These are phyloP conservation scores for Channallabes apus DNA, from an alignment of 2,797 vertebrate genomes.

Conservation along the genomic window DNA sequence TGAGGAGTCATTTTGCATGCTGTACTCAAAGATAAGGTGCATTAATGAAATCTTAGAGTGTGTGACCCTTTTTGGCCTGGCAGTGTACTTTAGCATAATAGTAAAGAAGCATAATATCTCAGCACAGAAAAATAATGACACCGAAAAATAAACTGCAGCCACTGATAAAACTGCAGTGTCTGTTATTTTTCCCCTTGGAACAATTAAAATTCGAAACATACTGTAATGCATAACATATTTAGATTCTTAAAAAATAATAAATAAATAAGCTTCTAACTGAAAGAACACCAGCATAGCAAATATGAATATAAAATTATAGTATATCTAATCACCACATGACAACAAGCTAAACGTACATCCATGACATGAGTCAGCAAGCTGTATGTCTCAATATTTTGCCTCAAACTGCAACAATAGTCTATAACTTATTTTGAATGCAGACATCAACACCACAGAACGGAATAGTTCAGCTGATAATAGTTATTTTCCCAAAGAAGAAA, in stretches of 20 bases:
- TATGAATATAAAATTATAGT: conserved; percentile 18
- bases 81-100: background rate
- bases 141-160: background rate
- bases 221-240: background rate
- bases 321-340: conserved; percentile 32
- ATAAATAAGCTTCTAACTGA: background rate
- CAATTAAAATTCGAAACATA: conserved; percentile 9
- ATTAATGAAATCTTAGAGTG: too few species aligned
- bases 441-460: conserved; percentile 45
- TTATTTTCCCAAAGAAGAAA: conserved; percentile 44
- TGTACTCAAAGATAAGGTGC: too few species aligned
- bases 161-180: conserved; percentile 11
- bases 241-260: background rate
- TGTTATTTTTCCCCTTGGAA: background rate
- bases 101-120: background rate
- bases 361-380: conserved; percentile 32
- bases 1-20: too few species aligned
- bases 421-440: conserved; percentile 57
- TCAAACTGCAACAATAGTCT: conserved; percentile 40
- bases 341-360: conserved; percentile 36
- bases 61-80: too few species aligned
- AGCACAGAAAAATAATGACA: background rate
- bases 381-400: conserved; percentile 43
- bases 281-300: conserved; percentile 2
- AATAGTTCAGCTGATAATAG: conserved; percentile 40